A percentile compares a stretch with the other conserved stretches of the same genome.
These are phyloP conservation scores for Indri indri DNA, from an alignment of 2,113 vertebrate species.

Conservation along the genomic window DNA sequence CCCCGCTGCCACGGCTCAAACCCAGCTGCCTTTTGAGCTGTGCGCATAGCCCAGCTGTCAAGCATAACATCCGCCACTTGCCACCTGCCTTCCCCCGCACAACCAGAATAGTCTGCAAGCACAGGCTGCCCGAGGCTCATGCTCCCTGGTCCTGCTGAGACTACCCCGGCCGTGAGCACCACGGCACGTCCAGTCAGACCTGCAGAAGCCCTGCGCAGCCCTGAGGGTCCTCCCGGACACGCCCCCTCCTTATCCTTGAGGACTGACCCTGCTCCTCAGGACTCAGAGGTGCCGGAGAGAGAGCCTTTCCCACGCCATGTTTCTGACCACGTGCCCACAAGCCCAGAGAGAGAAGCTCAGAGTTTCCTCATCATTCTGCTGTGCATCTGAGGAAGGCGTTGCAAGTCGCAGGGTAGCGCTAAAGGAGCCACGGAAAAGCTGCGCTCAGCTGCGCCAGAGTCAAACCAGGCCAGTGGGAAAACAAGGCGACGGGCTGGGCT, in stretches of 20 bases:
- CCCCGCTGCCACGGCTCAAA: neutral
- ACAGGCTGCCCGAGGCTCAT: neutral
- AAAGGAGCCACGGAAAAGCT: neutral
- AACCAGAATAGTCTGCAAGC: neutral
- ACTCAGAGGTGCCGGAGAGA: neutral
- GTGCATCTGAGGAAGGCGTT: neutral
- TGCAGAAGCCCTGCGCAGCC: neutral
- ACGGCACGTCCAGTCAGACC: neutral
- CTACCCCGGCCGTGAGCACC: neutral
- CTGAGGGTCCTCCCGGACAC: neutral
- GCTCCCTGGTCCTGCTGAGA: neutral
- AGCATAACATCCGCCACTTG: neutral
- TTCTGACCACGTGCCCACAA: neutral
- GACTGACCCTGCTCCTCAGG: neutral
- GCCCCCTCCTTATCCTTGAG: neutral
- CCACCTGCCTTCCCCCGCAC: neutral
- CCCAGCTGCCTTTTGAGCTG: neutral
- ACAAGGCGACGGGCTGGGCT: accelerated
- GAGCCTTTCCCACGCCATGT: neutral
- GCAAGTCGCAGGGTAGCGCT: neutral
- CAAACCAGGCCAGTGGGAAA: neutral
- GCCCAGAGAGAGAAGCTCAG: neutral
- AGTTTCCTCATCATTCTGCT: neutral
- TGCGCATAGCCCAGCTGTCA: neutral
- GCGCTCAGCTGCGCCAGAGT: neutral